Conservation (phyloP, 2,113 vertebrate species). For the Grammomys surdaster region DNA sequence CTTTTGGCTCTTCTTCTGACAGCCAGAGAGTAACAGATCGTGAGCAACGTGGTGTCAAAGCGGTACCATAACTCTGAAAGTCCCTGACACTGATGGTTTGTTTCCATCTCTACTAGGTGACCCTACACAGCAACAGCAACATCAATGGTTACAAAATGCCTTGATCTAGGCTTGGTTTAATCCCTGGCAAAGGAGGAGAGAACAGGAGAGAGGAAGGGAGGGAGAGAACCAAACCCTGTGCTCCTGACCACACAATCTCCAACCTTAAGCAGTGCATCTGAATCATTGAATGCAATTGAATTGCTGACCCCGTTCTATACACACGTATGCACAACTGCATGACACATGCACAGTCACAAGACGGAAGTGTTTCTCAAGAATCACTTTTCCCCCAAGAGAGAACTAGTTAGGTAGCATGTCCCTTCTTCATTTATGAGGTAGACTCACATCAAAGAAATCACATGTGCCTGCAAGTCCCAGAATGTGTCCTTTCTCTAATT, state of each 20-base stretch:
- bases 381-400: not conserved
- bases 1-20: not conserved
- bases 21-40: not conserved
- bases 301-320: not conserved
- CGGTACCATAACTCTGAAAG: not conserved
- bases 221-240: not conserved
- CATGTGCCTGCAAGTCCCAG: fast-evolving
- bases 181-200: not conserved
- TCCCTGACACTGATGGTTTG: not conserved
- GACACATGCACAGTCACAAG: not conserved
- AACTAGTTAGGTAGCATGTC: not conserved
- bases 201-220: not conserved
- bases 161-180: too few relatives aligned
- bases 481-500: not conserved
- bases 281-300: not conserved
- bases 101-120: not conserved
- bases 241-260: not conserved
- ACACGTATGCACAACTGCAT: not conserved
- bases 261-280: not conserved
- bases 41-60: not conserved
- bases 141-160: fast-evolving
- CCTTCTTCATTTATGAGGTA: not conserved
- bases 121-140: too few relatives aligned
- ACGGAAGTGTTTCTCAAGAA: not conserved
- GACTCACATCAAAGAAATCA: not conserved